phyloP scores from a whole-genome alignment of 2,797 vertebrate genomes.

The Coreius guichenoti region DNA sequence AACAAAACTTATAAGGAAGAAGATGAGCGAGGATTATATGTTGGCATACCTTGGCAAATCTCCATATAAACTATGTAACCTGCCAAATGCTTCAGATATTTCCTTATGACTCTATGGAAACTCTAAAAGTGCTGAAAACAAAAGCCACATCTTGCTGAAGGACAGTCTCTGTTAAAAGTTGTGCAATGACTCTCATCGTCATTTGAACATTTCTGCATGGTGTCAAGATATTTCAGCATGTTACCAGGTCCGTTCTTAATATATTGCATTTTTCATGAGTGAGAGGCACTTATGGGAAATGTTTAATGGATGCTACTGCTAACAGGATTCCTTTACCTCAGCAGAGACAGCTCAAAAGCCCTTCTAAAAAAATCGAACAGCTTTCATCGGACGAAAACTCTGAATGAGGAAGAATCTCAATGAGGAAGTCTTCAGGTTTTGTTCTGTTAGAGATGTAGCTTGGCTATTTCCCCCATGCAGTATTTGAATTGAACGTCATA shows the following conservation, averaged over 20 bases:
- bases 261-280: constrained; percentile 30
- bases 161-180: background rate
- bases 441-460: background rate
- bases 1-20: background rate
- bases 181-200: background rate
- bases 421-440: background rate
- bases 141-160: background rate
- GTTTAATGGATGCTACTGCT: constrained; percentile 16
- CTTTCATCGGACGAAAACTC: background rate
- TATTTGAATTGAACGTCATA: background rate
- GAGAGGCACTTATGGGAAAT: constrained; percentile 18
- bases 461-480: background rate
- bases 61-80: background rate
- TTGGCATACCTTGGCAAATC: background rate
- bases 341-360: background rate
- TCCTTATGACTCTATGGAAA: background rate
- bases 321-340: background rate
- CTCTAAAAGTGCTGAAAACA: background rate
- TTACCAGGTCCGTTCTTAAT: background rate
- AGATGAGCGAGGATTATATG: background rate
- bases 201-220: constrained; percentile 3
- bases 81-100: background rate
- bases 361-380: background rate
- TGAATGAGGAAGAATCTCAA: background rate
- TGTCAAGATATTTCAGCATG: constrained; percentile 10